Base-by-base conservation (phyloP, 2,888 invertebrate species). In the Yponomeuta sedellus region DNA sequence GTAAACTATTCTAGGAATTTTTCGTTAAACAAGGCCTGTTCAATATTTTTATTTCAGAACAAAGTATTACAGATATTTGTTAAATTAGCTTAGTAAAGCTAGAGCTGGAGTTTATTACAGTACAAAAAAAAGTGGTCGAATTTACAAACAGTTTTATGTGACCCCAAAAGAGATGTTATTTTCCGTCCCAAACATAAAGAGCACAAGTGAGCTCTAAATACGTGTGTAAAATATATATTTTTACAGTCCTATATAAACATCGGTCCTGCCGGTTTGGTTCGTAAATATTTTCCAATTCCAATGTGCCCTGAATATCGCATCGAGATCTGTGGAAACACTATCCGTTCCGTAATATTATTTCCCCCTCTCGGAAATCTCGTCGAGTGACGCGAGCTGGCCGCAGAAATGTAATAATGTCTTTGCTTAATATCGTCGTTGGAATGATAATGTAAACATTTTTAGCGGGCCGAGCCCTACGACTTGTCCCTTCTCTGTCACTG, bases 391-490 rank as follows among this genome's bases (percentile, higher is more conserved):
- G 72, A 75, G 71, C 71, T 70, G 74, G 73, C 74, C 77, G 74
- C 74, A 77, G 76, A 78, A 81, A 82, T 80, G 80, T 84, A 82
- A 84, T 85, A 84, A 83, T 82, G 80, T 78, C 77, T 83, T 79
- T 34, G 34, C 34, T 34, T 83, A 81, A 82, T 85, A 82, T 79
- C 77, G 76, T 73, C 71, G 71, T 71, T 66, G 71, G 76, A 75
- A 81, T 79, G 75, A 77, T 73, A 78, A 73, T 77, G 77, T 79
- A 82, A 82, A 83, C 76, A 82, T 81, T 77, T 74, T 77, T 74
- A 73, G 73, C 70, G 71, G 70, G 74, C 68, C 75, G 77, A 73
- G 70, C 34, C 34, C 34, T 34, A 8, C 34, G 3, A 3, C 34
- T 34, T 72, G 74, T 77, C 79, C 25, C 77, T 25, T 11, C 20